Percentiles rank a stretch among this genome's conserved stretches.
phyloP scores from a whole-genome alignment of 2,888 invertebrate genomes.

The Apodemia duryi region DNA sequence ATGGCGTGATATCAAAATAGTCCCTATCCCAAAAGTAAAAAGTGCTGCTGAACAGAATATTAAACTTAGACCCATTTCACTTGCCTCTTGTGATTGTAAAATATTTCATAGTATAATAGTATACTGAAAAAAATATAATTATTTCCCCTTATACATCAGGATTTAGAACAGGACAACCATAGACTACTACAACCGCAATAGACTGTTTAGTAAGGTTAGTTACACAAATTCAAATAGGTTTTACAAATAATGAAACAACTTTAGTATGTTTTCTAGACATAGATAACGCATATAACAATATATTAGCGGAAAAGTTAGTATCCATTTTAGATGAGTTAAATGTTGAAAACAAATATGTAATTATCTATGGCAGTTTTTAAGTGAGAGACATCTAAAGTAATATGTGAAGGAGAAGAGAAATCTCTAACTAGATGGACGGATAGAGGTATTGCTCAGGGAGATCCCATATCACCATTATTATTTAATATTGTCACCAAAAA shows the following conservation, averaged over 20 bases:
- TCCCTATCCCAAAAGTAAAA: conserved; percentile 16
- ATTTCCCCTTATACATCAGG: conserved; percentile 18
- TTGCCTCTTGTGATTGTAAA: conserved; percentile 17
- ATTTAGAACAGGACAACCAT: conserved; percentile 24
- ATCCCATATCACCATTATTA: too few relatives aligned
- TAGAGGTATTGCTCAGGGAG: conserved; percentile 28
- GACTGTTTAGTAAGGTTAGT: conserved; percentile 22
- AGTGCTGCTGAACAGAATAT: neutral
- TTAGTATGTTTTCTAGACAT: conserved; percentile 28
- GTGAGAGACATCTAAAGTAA: conserved; percentile 10
- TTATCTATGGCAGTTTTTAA: conserved; percentile 24
- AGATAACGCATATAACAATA: conserved; percentile 26
- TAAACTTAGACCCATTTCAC: conserved; percentile 17
- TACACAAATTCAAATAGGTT: conserved; percentile 24
- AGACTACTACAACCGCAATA: too few relatives aligned
- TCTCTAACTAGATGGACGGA: conserved; percentile 20
- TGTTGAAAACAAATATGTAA: conserved; percentile 18
- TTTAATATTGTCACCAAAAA: neutral
- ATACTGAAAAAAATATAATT: conserved; percentile 10
- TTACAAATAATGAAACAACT: conserved; percentile 21
- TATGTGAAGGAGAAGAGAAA: neutral
- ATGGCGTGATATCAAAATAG: conserved; percentile 5
- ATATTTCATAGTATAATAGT: conserved; percentile 17
- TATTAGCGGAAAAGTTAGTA: conserved; percentile 16
- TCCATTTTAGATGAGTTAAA: conserved; percentile 20